Percentiles rank a stretch among this genome's conserved stretches.
These are phyloP conservation scores for Panonychus citri DNA, from an alignment of 1,140 invertebrate species.

Conservation along the genomic window DNA sequence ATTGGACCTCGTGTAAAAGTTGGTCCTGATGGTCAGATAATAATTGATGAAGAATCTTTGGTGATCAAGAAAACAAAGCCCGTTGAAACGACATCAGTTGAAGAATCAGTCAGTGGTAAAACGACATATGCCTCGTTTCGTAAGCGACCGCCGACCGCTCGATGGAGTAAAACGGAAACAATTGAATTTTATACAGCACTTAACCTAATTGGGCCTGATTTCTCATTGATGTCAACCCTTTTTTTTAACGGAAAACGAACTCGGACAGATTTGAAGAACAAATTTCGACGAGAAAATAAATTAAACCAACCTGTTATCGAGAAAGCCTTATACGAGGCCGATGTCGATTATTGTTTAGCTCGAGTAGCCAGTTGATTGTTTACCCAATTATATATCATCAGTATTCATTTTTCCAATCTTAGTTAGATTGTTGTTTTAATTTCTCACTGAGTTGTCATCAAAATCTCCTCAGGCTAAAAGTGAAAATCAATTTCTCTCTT, in stretches of 20 bases:
- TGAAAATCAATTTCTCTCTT: background rate
- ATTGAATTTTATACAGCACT: slow-evolving; percentile 65
- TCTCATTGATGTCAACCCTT: slow-evolving; percentile 56
- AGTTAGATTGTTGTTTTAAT: background rate
- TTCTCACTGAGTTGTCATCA: background rate
- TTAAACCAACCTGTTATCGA: slow-evolving; percentile 30
- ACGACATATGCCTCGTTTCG: slow-evolving; percentile 3
- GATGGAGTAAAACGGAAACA: slow-evolving; percentile 32
- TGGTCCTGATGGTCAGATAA: slow-evolving; percentile 57
- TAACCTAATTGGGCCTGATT: slow-evolving; percentile 63
- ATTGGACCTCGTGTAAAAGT: slow-evolving; percentile 63
- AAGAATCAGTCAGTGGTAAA: background rate
- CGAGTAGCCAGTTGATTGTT: background rate
- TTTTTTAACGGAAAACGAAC: slow-evolving; percentile 40
- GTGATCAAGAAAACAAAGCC: slow-evolving; percentile 5
- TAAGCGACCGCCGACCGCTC: background rate
- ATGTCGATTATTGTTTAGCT: background rate
- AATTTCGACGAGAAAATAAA: slow-evolving; percentile 40
- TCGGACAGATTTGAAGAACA: slow-evolving; percentile 53
- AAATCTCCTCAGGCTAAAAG: background rate
- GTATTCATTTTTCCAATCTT: background rate
- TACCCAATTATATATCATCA: background rate
- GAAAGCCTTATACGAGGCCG: slow-evolving; percentile 24
- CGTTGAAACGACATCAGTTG: background rate
- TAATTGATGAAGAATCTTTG: slow-evolving; percentile 41